Conservation (phyloP, 2,797 vertebrate genomes). For the Nasua narica region DNA sequence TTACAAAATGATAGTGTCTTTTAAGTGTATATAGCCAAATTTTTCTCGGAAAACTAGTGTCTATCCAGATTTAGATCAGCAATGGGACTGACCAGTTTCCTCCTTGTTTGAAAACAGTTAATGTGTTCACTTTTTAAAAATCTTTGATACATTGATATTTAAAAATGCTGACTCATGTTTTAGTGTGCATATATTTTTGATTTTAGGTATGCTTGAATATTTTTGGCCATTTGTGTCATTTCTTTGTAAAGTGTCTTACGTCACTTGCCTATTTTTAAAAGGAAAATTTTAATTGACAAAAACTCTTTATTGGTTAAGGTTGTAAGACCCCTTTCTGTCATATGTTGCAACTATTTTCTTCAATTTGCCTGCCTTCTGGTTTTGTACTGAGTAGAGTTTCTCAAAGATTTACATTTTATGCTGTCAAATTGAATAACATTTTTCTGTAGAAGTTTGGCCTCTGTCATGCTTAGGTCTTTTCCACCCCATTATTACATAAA, state of each 20-base stretch:
- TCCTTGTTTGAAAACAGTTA: neutral
- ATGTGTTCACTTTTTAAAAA: neutral
- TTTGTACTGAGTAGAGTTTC: neutral
- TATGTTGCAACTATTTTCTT: neutral
- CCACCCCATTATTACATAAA: neutral
- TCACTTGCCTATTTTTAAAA: neutral
- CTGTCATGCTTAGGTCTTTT: neutral
- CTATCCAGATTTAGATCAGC: neutral
- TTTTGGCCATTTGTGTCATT: neutral
- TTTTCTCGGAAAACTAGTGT: neutral
- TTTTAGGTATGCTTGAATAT: neutral
- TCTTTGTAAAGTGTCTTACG: neutral
- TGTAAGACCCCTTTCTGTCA: neutral
- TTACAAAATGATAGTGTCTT: neutral
- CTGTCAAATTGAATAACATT: neutral
- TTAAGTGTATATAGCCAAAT: neutral
- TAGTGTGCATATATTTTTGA: neutral
- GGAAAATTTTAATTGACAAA: neutral
- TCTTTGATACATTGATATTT: neutral
- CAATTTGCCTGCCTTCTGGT: neutral
- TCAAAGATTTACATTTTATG: neutral
- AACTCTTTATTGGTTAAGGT: neutral
- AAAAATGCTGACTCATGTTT: neutral
- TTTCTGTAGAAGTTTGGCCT: neutral
- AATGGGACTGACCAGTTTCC: neutral